Evolutionary conservation across 2,113 vertebrate species (phyloP).

Genomic region (Gobius niger): DNA sequence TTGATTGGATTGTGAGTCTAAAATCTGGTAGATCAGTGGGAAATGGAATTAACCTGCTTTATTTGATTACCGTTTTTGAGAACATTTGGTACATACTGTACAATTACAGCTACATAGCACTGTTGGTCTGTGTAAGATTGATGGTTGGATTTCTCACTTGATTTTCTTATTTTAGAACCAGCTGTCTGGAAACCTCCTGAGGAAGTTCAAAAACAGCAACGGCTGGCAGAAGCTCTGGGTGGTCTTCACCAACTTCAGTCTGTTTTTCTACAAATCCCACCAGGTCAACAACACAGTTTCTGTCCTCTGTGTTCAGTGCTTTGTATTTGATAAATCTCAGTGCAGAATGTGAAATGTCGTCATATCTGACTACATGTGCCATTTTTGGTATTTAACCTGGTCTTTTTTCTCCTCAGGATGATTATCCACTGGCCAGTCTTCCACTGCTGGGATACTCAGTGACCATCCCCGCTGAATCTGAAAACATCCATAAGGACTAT

Average conservation of each 20-base stretch:
- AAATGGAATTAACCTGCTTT: neutral
- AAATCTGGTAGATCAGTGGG: neutral
- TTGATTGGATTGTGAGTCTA: neutral
- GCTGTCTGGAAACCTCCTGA: slow-evolving; percentile 92
- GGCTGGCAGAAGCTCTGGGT: slow-evolving; percentile 99
- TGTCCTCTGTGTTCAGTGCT: neutral
- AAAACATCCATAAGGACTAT: slow-evolving; percentile 97
- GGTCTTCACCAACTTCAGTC: slow-evolving; percentile 98
- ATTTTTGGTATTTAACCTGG: neutral
- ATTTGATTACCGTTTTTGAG: neutral
- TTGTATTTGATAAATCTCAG: slow-evolving; percentile 5
- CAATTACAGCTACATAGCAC: neutral
- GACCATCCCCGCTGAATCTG: slow-evolving; percentile 88
- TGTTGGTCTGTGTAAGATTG: neutral
- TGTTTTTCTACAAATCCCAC: slow-evolving; percentile 99
- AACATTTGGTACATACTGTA: neutral
- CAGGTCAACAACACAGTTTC: slow-evolving; percentile 80
- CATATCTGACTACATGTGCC: neutral
- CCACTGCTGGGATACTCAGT: slow-evolving; percentile 94
- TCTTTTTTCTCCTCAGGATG: slow-evolving; percentile 80
- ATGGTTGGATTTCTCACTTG: slow-evolving; percentile 9
- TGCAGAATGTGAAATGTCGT: slow-evolving; percentile 57
- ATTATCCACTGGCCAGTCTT: slow-evolving; percentile 95
- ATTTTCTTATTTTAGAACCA: slow-evolving; percentile 84
- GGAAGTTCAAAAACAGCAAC: slow-evolving; percentile 99